These are phyloP conservation scores for Cyphomyrus plagiostoma DNA, from an alignment of 2,113 vertebrate genomes.

Conservation along the genomic window DNA sequence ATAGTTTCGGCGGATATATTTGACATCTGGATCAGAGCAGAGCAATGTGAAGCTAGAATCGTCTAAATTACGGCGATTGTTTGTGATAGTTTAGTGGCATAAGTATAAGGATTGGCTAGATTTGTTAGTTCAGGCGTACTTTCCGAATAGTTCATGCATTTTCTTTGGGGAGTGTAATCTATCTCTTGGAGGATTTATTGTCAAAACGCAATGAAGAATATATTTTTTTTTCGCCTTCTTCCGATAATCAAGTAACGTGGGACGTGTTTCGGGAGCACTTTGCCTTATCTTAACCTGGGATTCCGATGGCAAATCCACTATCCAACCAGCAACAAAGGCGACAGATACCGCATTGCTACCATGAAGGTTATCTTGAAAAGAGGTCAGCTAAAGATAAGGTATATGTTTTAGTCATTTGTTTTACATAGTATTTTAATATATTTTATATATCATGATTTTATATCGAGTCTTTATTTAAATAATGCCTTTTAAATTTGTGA, in stretches of 20 bases:
- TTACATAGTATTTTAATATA: neutral
- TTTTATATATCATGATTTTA: neutral
- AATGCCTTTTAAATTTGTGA: neutral
- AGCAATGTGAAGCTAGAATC: neutral
- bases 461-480: neutral
- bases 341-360: constrained; percentile 57
- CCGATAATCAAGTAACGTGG: neutral
- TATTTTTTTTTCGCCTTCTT: neutral
- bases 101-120: neutral
- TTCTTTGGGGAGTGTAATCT: neutral
- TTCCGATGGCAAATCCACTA: constrained; percentile 24
- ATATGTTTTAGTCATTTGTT: constrained; percentile 15
- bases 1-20: neutral
- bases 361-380: constrained; percentile 73
- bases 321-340: constrained; percentile 20
- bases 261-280: neutral
- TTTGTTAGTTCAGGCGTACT: neutral
- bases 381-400: constrained; percentile 59
- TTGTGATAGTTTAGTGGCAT: neutral
- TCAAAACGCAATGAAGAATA: neutral
- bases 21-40: neutral
- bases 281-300: neutral
- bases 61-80: neutral
- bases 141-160: neutral
- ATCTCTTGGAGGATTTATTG: neutral